These are phyloP conservation scores for Melanostoma mellinum DNA, from an alignment of 2,888 invertebrate species.

Conservation along the genomic window DNA sequence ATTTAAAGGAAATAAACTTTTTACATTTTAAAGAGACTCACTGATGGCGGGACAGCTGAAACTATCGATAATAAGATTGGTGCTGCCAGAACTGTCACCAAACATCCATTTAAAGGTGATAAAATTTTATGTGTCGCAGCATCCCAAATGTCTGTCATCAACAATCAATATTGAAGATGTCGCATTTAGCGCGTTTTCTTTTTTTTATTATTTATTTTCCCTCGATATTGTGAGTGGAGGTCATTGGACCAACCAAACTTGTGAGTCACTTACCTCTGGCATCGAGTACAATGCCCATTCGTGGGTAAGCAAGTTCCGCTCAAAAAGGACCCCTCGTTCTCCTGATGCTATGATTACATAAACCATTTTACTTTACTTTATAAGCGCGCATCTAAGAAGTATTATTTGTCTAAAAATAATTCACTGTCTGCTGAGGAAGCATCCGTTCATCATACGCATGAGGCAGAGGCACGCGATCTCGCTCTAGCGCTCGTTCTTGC, in stretches of 20 bases:
- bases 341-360: conserved; percentile 43
- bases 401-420: conserved; percentile 67
- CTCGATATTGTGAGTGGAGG: conserved; percentile 15
- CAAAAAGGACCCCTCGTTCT: conserved; percentile 63
- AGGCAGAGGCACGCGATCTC: conserved; percentile 61
- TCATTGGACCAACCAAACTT: conserved; percentile 54
- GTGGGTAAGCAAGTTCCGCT: conserved; percentile 6
- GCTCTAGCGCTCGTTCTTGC: conserved; percentile 35
- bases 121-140: conserved; percentile 52
- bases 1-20: conserved; percentile 42
- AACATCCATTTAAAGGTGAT: conserved; percentile 50
- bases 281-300: conserved; percentile 20
- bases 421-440: conserved; percentile 55
- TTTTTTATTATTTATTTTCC: not conserved
- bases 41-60: conserved; percentile 32
- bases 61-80: conserved; percentile 24
- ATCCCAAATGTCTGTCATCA: conserved; percentile 50
- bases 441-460: conserved; percentile 67
- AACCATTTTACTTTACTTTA: conserved; percentile 35
- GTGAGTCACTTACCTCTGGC: conserved; percentile 45
- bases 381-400: conserved; percentile 43
- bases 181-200: conserved; percentile 30
- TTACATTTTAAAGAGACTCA: conserved; percentile 8
- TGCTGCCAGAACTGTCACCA: conserved; percentile 44
- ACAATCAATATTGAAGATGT: conserved; percentile 46